Percentiles rank a stretch among this genome's conserved stretches.
These are phyloP conservation scores for Chionis minor DNA, from an alignment of 2,113 vertebrate species.

Conservation along the genomic window DNA sequence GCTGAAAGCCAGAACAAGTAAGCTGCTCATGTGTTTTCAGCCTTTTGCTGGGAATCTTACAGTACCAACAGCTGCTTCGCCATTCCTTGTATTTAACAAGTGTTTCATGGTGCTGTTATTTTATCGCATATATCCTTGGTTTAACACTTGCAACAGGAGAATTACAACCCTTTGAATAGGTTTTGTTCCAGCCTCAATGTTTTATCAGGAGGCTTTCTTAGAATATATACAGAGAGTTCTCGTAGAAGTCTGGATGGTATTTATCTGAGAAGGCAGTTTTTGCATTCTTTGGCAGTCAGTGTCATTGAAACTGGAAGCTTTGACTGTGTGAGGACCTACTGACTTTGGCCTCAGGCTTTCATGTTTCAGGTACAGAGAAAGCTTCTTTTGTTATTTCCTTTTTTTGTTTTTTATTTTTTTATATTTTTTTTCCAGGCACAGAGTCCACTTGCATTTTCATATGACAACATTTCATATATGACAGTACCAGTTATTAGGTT, in stretches of 20 bases:
- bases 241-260: background rate
- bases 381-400: background rate
- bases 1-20: background rate
- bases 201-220: background rate
- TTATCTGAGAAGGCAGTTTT: background rate
- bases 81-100: background rate
- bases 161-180: background rate
- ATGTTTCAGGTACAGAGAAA: background rate
- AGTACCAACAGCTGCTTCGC: background rate
- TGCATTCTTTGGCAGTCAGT: background rate
- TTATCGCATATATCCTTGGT: background rate
- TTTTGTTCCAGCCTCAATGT: background rate
- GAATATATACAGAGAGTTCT: background rate
- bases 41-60: fast-evolving
- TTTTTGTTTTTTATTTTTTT: background rate
- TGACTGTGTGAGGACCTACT: background rate
- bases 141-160: background rate
- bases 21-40: background rate
- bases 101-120: background rate
- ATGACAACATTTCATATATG: background rate
- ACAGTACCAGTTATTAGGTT: background rate
- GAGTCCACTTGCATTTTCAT: background rate
- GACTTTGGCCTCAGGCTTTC: background rate
- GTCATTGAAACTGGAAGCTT: background rate
- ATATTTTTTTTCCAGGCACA: background rate